These are phyloP conservation scores for Ciconia stormi DNA, from an alignment of 2,113 vertebrate species.

Conservation along the genomic window DNA sequence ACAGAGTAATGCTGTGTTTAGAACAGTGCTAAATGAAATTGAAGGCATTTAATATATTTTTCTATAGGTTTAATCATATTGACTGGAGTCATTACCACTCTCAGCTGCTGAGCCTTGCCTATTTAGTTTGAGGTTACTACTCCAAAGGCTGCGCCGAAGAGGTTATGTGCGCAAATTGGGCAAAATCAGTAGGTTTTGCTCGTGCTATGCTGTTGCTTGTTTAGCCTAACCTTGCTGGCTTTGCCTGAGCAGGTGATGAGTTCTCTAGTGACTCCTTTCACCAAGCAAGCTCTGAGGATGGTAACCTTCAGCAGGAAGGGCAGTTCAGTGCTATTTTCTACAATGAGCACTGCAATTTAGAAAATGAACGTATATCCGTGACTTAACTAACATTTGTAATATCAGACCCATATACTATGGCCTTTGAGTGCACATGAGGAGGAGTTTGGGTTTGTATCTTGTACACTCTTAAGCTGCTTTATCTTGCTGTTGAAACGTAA, in stretches of 20 bases:
- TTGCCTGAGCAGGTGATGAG: not conserved
- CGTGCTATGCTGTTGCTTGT: accelerated
- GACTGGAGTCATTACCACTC: not conserved
- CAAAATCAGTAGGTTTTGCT: not conserved
- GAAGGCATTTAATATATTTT: not conserved
- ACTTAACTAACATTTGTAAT: not conserved
- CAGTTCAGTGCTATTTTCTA: not conserved
- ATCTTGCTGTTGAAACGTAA: not conserved
- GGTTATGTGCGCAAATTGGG: not conserved
- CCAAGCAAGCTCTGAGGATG: not conserved
- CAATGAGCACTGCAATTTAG: not conserved
- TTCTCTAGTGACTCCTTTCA: not conserved
- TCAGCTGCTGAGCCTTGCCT: not conserved
- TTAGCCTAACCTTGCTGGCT: not conserved
- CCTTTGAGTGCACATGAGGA: not conserved
- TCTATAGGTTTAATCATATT: not conserved
- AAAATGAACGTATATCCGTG: not conserved
- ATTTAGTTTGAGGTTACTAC: not conserved
- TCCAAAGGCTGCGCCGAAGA: not conserved
- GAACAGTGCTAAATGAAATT: not conserved
- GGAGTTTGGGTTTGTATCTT: not conserved
- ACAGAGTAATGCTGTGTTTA: not conserved
- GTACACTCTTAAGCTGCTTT: not conserved
- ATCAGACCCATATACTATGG: not conserved
- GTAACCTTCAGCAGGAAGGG: not conserved